These are phyloP conservation scores for Nycticryphes semicollaris DNA, from an alignment of 2,113 vertebrate species.

Conservation along the genomic window DNA sequence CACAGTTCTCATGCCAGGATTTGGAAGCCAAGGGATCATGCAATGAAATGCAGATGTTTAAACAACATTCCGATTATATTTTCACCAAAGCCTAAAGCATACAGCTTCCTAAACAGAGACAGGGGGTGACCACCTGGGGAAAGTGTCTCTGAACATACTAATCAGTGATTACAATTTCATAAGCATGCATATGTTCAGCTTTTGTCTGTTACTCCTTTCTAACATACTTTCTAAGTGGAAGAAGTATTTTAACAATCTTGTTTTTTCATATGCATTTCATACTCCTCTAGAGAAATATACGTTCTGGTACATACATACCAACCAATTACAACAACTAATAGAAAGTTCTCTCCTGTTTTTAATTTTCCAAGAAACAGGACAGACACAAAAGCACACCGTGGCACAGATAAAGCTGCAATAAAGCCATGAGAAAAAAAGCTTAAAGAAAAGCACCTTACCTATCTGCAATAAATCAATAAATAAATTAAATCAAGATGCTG, in stretches of 20 bases:
- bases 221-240: neutral
- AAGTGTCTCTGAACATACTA: neutral
- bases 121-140: neutral
- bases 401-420: neutral
- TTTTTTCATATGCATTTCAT: neutral
- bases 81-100: neutral
- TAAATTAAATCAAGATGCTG: neutral
- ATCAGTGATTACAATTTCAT: neutral
- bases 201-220: neutral
- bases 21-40: neutral
- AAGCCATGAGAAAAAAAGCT: neutral
- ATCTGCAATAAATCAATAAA: neutral
- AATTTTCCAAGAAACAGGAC: neutral
- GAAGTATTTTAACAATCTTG: neutral
- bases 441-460: neutral
- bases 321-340: neutral
- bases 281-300: neutral
- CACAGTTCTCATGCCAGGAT: slow-evolving; percentile 6
- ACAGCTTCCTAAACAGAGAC: neutral
- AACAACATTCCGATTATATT: neutral
- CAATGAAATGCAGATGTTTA: neutral
- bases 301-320: neutral
- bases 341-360: neutral
- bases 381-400: neutral
- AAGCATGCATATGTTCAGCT: neutral